Conservation (phyloP, 2,888 invertebrate genomes). For the Xiphydria camelus region DNA sequence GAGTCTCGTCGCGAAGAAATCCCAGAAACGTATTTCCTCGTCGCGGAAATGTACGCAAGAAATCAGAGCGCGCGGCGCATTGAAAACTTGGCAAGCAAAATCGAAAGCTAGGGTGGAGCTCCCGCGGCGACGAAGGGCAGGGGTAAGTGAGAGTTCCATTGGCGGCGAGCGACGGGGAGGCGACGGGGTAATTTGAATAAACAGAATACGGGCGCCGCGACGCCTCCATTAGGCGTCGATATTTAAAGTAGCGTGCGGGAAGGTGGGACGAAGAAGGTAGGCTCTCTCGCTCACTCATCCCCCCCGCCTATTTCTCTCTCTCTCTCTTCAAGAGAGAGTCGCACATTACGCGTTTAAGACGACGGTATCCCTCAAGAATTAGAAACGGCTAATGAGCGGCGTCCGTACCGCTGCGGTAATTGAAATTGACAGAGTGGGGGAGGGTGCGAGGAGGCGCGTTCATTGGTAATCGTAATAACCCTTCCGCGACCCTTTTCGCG, state of each 20-base stretch:
- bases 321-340: too few species aligned
- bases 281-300: too few species aligned
- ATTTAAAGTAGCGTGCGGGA: conserved; percentile 34
- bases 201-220: conserved; percentile 31
- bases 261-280: not conserved
- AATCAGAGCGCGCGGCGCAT: conserved; percentile 3
- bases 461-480: too few species aligned
- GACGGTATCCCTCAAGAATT: not conserved
- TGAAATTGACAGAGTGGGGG: too few species aligned
- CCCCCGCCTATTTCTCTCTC: too few species aligned
- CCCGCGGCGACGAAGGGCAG: not conserved
- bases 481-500: too few species aligned
- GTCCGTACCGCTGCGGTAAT: too few species aligned
- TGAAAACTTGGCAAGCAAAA: conserved; percentile 7
- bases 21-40: not conserved
- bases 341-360: too few species aligned
- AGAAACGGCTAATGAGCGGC: not conserved
- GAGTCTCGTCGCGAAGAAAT: too few species aligned
- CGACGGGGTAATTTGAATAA: conserved; percentile 45
- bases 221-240: conserved; percentile 44
- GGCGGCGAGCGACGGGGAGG: conserved; percentile 6
- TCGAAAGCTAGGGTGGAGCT: not conserved
- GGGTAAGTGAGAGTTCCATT: conserved; percentile 12
- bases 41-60: conserved; percentile 1
- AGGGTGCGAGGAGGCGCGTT: too few species aligned